Percentiles rank a stretch among this genome's conserved stretches.
phyloP scores from a whole-genome alignment of 2,888 invertebrate genomes.

The Tribolium freemani region DNA sequence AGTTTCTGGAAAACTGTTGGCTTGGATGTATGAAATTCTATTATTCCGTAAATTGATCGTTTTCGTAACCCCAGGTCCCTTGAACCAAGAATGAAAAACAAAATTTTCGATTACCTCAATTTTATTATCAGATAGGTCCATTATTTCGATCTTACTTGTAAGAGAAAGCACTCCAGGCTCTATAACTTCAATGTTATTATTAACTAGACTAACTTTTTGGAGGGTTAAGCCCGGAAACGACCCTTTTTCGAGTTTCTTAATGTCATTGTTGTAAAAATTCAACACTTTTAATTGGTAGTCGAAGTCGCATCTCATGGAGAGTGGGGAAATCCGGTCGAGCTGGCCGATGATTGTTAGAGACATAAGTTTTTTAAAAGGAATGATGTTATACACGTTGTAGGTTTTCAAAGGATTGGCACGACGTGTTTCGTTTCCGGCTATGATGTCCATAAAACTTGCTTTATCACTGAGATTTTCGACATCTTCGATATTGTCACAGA shows the following conservation, averaged over 20 bases:
- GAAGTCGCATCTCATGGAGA: not conserved
- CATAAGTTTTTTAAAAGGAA: not conserved
- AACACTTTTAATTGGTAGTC: not conserved
- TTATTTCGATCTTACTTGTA: not conserved
- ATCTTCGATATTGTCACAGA: not conserved
- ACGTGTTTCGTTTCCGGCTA: not conserved
- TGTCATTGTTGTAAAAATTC: not conserved
- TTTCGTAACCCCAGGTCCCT: not conserved
- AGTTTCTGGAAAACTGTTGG: not conserved
- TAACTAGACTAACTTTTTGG: not conserved
- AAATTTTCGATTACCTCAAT: not conserved
- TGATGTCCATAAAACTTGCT: not conserved
- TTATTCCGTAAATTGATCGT: not conserved
- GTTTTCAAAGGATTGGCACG: not conserved
- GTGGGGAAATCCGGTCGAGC: not conserved
- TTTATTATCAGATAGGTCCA: conserved; percentile 16
- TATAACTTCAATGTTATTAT: not conserved
- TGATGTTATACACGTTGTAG: not conserved
- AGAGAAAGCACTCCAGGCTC: not conserved
- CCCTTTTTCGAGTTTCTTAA: not conserved
- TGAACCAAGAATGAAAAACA: not conserved
- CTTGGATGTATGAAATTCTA: conserved; percentile 1
- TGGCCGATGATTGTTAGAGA: not conserved
- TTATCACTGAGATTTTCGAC: too few relatives aligned
- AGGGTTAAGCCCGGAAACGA: not conserved